A percentile compares a stretch with the other conserved stretches of the same genome.
These are phyloP conservation scores for Sarcophaga peregrina DNA, from an alignment of 1,140 invertebrate genomes.

Conservation along the genomic window DNA sequence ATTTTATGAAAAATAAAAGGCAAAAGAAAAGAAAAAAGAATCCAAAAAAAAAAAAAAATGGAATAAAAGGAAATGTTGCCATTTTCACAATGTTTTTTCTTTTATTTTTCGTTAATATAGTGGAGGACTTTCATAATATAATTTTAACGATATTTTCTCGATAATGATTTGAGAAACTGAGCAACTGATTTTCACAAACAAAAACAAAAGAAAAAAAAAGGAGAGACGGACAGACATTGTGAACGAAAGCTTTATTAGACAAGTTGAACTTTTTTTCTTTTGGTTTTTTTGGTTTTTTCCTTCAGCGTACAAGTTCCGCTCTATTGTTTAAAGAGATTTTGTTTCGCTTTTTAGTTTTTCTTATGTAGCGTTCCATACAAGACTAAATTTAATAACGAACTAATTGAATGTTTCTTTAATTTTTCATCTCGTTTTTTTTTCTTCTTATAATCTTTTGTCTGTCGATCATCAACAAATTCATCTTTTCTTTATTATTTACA, in stretches of 20 bases:
- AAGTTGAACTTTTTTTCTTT: not conserved
- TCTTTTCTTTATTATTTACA: conserved; percentile 19
- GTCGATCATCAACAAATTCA: not conserved
- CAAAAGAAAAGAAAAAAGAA: conserved; percentile 24
- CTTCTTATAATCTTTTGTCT: not conserved
- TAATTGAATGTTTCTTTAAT: conserved; percentile 4
- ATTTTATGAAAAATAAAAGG: not conserved
- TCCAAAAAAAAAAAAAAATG: conserved; percentile 5
- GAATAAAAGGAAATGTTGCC: conserved; percentile 17
- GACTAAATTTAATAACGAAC: conserved; percentile 19
- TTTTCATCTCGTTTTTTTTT: not conserved
- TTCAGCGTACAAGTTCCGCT: not conserved
- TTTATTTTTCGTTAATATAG: no score
- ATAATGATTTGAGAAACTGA: conserved; percentile 3
- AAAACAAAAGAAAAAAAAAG: no score
- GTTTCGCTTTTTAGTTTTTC: not conserved
- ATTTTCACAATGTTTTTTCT: not conserved
- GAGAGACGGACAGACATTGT: no score
- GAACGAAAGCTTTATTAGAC: not conserved
- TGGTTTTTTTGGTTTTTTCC: no score
- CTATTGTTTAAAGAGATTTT: not conserved
- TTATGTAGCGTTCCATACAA: not conserved
- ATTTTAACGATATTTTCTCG: conserved; percentile 10
- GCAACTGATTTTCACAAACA: not conserved
- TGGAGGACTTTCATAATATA: conserved; percentile 14